Evolutionary conservation across 2,797 vertebrate species (phyloP), one percentile per base, ranked within the genome.

Genomic region (Erethizon dorsatum): DNA sequence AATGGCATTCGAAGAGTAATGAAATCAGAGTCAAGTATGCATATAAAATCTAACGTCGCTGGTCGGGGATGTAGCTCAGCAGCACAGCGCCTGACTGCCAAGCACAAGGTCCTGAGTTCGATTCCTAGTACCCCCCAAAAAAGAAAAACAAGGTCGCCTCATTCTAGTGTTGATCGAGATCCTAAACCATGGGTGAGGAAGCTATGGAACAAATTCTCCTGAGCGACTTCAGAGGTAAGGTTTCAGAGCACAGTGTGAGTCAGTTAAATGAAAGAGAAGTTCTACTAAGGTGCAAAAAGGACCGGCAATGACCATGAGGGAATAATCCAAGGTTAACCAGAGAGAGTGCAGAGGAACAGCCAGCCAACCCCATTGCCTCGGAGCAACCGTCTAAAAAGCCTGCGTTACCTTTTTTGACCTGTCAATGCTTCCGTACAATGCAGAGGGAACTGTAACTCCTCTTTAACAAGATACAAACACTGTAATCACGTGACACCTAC

Each of bases 1-100:
- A 18, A 96, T 94, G 88, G 73, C 65, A 95, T 94, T 96, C 86
- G n/a, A 78, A 20, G 33, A 94, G 83, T 59, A 95, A 96, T 88
- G 61, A 94, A 94, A 78, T 87, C 69, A 91, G 88, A 91, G 85
- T 80, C 95, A 95, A 96, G 67, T 67, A 50, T 47, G 54, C 65
- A 96, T 94, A 73, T 93, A 94, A 97, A 41, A 41, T 41, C 37
- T 2, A 41, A 41, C 37, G 37, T 41, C 37, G 37, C 37, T 2
- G 37, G 37, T 41, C 37, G 37, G 37, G 37, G 37, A 41, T 41
- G 37, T 41, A 41, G 37, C 37, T 41, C 37, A 41, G 37, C 37
- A 41, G 37, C 37, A 41, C 37, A 41, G 37, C 37, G 37, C 37
- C 37, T 41, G 37, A 2, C 37, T 41, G 37, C 37, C 37, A 41